Conservation (phyloP, 2,797 vertebrate genomes). For the Ptychadena robeensis region DNA sequence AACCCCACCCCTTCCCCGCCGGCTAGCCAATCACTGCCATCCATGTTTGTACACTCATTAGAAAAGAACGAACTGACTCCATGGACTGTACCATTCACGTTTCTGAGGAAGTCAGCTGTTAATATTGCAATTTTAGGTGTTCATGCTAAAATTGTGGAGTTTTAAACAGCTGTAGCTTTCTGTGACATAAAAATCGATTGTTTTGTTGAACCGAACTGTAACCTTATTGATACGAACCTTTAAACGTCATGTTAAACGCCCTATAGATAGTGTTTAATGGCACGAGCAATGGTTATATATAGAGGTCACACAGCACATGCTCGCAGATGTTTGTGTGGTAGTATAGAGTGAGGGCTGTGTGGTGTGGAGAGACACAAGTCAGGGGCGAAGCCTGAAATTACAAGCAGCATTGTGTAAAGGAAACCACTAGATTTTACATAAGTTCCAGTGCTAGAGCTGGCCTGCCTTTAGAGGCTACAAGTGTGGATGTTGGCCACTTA, state of each 20-base stretch:
- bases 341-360: not conserved
- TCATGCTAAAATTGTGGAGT: not conserved
- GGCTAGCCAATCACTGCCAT: slow-evolving; percentile 61
- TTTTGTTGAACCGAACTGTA: not conserved
- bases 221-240: not conserved
- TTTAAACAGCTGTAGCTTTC: not conserved
- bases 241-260: not conserved
- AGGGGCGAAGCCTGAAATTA: no score
- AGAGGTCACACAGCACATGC: slow-evolving; percentile 10
- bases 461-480: not conserved
- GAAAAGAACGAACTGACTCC: slow-evolving; percentile 36
- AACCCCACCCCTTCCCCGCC: not conserved
- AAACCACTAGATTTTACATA: no score
- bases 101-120: not conserved
- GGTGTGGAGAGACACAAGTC: no score
- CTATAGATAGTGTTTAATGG: not conserved
- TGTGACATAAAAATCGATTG: not conserved
- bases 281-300: not conserved
- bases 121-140: not conserved
- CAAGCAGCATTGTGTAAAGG: no score
- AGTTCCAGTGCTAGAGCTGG: not conserved
- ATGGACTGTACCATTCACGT: slow-evolving; percentile 57
- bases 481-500: not conserved
- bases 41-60: slow-evolving; percentile 30
- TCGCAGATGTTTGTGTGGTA: slow-evolving; percentile 10